Evolutionary conservation across 2,797 vertebrate genomes (phyloP).

Genomic region (Sandelia bainsii): DNA sequence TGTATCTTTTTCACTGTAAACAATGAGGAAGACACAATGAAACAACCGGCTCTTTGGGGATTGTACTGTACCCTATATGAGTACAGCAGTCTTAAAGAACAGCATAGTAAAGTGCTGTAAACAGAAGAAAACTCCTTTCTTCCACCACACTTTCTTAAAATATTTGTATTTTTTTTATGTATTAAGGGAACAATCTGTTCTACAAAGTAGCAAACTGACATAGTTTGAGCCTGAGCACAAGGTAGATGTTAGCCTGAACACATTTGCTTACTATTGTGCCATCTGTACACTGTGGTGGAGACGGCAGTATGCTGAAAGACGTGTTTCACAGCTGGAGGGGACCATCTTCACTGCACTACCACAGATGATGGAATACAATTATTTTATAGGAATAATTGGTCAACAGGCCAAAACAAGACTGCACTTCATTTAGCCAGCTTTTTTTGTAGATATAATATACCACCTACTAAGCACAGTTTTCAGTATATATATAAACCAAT

Average conservation of each 20-base stretch:
- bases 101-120: conserved; percentile 72
- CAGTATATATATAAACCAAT: too few species aligned
- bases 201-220: conserved; percentile 52
- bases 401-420: background rate
- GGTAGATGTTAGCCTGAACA: conserved; percentile 55
- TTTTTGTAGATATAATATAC: background rate
- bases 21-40: conserved; percentile 38
- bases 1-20: conserved; percentile 54
- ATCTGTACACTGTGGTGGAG: conserved; percentile 39
- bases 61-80: conserved; percentile 30
- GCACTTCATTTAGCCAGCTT: background rate
- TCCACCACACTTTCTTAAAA: conserved; percentile 49
- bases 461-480: conserved; percentile 1
- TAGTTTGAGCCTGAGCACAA: conserved; percentile 47
- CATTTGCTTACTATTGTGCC: conserved; percentile 50
- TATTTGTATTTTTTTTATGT: conserved; percentile 7
- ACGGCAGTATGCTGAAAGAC: conserved; percentile 22
- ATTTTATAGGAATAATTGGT: conserved; percentile 7
- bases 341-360: background rate
- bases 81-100: conserved; percentile 67
- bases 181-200: conserved; percentile 51
- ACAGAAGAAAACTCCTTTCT: conserved; percentile 31
- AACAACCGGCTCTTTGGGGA: conserved; percentile 11
- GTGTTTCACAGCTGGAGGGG: conserved; percentile 31
- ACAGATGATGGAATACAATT: conserved; percentile 34